These are phyloP conservation scores for Petaurus breviceps DNA, from an alignment of 2,113 vertebrate species.

Conservation along the genomic window DNA sequence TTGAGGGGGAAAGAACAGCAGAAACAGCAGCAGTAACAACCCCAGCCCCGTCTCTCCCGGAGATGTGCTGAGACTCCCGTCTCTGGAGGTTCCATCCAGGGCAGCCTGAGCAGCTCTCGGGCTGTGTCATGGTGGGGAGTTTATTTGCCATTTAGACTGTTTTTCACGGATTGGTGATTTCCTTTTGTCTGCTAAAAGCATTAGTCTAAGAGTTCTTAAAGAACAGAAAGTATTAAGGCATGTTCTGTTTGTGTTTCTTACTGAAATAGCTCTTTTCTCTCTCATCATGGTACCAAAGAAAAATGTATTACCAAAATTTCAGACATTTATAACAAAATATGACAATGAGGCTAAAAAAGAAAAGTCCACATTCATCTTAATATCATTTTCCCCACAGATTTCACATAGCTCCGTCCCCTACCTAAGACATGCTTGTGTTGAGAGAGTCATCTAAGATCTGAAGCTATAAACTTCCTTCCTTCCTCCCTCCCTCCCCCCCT, in stretches of 20 bases:
- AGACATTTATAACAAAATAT: background rate
- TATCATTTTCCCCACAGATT: background rate
- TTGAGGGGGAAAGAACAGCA: too few relatives aligned
- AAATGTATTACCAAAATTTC: background rate
- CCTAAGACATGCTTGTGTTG: background rate
- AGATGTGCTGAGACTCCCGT: rapidly evolving
- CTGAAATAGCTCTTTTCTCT: background rate
- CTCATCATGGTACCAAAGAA: background rate
- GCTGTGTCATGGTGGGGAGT: background rate
- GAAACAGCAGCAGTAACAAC: background rate
- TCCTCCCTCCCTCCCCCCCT: background rate
- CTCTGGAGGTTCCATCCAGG: too few relatives aligned
- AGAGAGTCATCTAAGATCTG: background rate
- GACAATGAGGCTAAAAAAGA: background rate
- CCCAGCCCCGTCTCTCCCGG: too few relatives aligned
- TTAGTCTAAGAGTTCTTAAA: background rate
- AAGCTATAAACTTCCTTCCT: background rate
- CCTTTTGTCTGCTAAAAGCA: background rate
- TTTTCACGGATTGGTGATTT: background rate
- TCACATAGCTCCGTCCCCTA: background rate
- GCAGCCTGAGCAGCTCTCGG: background rate
- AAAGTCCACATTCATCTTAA: background rate
- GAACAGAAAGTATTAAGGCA: background rate
- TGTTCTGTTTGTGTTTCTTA: background rate
- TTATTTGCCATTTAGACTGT: background rate